phyloP scores from a whole-genome alignment of 2,888 invertebrate species.

The Zelleria hepariella region DNA sequence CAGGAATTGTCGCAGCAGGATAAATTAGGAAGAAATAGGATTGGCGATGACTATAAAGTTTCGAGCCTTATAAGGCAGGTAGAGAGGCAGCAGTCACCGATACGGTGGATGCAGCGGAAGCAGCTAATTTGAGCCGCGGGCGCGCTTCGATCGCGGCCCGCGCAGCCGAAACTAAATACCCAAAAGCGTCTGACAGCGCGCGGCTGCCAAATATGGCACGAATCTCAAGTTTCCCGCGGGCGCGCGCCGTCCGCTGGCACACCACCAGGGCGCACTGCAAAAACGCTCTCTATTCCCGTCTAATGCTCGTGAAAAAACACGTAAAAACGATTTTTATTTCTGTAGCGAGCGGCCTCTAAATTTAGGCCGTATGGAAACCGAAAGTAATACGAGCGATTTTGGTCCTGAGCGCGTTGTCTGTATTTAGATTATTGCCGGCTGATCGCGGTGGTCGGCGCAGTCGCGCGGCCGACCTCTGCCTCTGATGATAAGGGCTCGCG shows the following conservation, averaged over 20 bases:
- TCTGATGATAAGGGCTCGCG: constrained; percentile 17
- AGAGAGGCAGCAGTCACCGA: constrained; percentile 28
- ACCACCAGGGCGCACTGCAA: constrained; percentile 35
- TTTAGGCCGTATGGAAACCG: constrained; percentile 68
- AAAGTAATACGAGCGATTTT: constrained; percentile 69
- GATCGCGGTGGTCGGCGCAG: constrained; percentile 29
- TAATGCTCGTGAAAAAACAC: constrained; percentile 54
- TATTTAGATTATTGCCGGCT: constrained; percentile 61
- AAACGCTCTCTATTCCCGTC: constrained; percentile 58
- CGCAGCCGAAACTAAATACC: constrained; percentile 57
- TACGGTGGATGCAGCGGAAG: constrained; percentile 20
- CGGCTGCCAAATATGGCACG: constrained; percentile 66
- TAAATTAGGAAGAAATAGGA: neutral
- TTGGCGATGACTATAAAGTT: neutral
- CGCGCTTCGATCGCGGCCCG: constrained; percentile 13
- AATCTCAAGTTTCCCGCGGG: constrained; percentile 62
- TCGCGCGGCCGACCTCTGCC: constrained; percentile 11
- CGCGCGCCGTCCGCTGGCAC: constrained; percentile 44
- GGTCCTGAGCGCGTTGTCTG: constrained; percentile 63
- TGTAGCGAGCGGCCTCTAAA: constrained; percentile 66
- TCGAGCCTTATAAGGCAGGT: constrained; percentile 32
- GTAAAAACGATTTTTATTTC: constrained; percentile 69
- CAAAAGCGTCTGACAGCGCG: constrained; percentile 44
- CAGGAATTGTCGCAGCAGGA: too few relatives aligned
- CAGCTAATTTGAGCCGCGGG: constrained; percentile 43